phyloP scores from a whole-genome alignment of 2,113 vertebrate genomes.

The Eleginops maclovinus region DNA sequence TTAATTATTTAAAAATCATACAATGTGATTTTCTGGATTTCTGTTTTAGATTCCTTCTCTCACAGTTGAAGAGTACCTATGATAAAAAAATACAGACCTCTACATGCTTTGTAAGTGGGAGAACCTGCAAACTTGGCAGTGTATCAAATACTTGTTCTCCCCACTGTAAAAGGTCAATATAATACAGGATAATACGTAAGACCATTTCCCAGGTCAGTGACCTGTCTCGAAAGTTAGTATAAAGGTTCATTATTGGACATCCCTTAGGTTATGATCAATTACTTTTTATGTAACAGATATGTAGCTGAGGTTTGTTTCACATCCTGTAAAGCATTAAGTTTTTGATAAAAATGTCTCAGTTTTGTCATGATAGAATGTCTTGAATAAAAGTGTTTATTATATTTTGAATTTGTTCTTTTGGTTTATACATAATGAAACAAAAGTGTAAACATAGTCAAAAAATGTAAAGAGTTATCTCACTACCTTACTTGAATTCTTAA shows the following conservation, averaged over 20 bases:
- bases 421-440: conserved; percentile 37
- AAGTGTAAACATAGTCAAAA: conserved; percentile 15
- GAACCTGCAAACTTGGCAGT: too few species aligned
- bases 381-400: conserved; percentile 46
- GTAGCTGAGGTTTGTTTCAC: background rate
- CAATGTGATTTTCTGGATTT: too few species aligned
- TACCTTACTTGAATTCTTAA: conserved; percentile 3
- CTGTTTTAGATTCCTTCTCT: too few species aligned
- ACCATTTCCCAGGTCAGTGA: background rate
- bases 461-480: conserved; percentile 6
- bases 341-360: background rate
- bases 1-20: too few species aligned
- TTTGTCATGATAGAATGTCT: background rate
- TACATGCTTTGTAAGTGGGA: too few species aligned
- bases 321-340: background rate
- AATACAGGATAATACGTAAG: too few species aligned
- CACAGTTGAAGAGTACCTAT: too few species aligned
- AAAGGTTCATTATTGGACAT: background rate
- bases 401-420: conserved; percentile 8
- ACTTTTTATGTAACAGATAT: background rate
- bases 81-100: too few species aligned
- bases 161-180: background rate
- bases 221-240: background rate
- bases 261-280: background rate
- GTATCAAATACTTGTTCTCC: too few species aligned